Percentiles rank a stretch among this genome's conserved stretches.
These are phyloP conservation scores for Oophaga sylvatica DNA, from an alignment of 2,797 vertebrate genomes.

Conservation along the genomic window DNA sequence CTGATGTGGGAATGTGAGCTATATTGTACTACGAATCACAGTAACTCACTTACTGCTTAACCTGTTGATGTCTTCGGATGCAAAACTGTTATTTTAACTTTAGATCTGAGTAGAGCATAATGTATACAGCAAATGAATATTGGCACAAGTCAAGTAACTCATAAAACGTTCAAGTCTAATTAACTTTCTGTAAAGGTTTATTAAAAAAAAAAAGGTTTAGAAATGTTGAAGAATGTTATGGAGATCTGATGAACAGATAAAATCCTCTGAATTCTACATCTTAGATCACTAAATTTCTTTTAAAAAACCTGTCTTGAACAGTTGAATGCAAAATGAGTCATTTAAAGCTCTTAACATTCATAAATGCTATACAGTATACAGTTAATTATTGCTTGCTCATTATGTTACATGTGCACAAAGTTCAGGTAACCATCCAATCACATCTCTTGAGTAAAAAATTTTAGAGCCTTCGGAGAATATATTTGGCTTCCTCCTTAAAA, in stretches of 20 bases:
- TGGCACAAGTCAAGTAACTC: no score
- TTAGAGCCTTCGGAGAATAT: slow-evolving; percentile 33
- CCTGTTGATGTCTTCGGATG: no score
- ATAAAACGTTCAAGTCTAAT: no score
- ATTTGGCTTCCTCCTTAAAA: slow-evolving; percentile 39
- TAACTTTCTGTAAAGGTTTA: background rate
- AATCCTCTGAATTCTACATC: no score
- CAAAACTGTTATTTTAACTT: no score
- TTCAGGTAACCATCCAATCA: slow-evolving; percentile 33
- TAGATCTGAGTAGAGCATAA: no score
- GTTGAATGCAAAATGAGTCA: background rate
- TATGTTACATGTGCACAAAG: slow-evolving; percentile 6
- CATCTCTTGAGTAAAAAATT: slow-evolving; percentile 6
- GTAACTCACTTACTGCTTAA: no score
- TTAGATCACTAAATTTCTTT: background rate
- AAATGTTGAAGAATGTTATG: background rate
- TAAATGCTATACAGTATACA: background rate
- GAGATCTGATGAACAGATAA: no score
- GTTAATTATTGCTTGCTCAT: background rate
- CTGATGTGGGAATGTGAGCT: no score
- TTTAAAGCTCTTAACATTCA: background rate
- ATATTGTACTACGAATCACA: no score
- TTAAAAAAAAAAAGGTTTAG: background rate
- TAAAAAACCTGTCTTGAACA: background rate
- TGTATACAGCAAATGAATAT: no score